Evolutionary conservation across 2,888 invertebrate genomes (phyloP), one percentile per base, ranked within the genome.

Genomic region (Acrobasis consociella): DNA sequence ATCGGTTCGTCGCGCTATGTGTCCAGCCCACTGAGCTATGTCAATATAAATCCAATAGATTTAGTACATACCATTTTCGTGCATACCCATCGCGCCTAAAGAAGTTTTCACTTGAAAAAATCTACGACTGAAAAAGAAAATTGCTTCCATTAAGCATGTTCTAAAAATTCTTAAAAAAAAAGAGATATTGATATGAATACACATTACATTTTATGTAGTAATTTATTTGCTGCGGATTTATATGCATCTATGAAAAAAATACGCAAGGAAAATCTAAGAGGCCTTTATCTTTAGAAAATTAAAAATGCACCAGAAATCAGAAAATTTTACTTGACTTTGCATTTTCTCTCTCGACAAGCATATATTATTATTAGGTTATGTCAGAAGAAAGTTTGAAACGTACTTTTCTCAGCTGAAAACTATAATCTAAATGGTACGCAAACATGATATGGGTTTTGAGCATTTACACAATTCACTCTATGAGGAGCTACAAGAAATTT

Each of bases 351-450:
- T 15, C 67, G 66, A n/a, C 50, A 53, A 2, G 67, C 69, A 2
- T 72, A 72, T 60, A 66, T n/a, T n/a, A n/a, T n/a, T n/a, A n/a
- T n/a, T n/a, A n/a, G n/a, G 49, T 1, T 73, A 68, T 39, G 69
- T 72, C 0, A 59, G 72, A 56, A 65, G 15, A 15, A 67, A 58
- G 50, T 74, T 73, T 49, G 64, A 72, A 5, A 67, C 61, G 7
- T 69, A 68, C 59, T 64, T 72, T 11, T 70, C 72, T 22, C 69
- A 72, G 16, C 68, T 70, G n/a, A 64, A 65, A 64, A 69, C 68
- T 0, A 15, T 71, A n/a, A n/a, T 16, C 46, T 1, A 71, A 70
- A 52, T 72, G 71, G 69, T 72, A 73, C 46, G 9, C 50, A 5
- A 69, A 58, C 37, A 67, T 63, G n/a, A n/a, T n/a, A n/a, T n/a